Percentiles rank a stretch among this genome's conserved stretches.
Evolutionary conservation across 2,113 vertebrate genomes (phyloP).

Genomic region (Myotis yumanensis): DNA sequence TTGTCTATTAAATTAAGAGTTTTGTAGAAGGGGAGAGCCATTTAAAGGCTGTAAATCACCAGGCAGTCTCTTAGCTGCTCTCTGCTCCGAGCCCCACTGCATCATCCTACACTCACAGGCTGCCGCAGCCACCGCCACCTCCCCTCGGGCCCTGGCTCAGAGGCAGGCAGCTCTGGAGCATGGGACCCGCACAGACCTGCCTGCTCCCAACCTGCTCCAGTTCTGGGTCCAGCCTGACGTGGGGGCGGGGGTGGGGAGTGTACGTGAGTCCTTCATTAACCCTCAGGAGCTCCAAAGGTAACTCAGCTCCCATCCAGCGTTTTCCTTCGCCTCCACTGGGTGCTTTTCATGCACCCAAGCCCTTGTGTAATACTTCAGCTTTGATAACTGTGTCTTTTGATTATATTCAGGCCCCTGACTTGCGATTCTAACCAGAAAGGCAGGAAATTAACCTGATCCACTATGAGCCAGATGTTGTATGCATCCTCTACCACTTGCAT

Average conservation of each 20-base stretch:
- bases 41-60: constrained; percentile 85
- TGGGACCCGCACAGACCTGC: constrained; percentile 19
- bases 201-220: background rate
- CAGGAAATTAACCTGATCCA: background rate
- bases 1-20: constrained; percentile 87
- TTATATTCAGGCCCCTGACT: background rate
- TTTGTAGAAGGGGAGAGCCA: constrained; percentile 81
- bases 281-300: background rate
- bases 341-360: background rate
- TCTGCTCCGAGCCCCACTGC: background rate
- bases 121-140: background rate
- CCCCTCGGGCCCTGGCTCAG: constrained; percentile 48
- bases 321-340: background rate
- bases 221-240: background rate
- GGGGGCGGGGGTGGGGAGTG: background rate
- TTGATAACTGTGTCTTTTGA: background rate
- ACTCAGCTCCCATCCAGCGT: background rate
- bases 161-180: constrained; percentile 42
- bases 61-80: constrained; percentile 72
- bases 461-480: background rate
- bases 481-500: background rate
- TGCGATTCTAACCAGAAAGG: background rate
- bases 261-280: background rate
- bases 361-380: background rate
- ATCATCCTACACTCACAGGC: constrained; percentile 67